phyloP scores from a whole-genome alignment of 2,888 invertebrate species.

The Phrixothrix hirtus region DNA sequence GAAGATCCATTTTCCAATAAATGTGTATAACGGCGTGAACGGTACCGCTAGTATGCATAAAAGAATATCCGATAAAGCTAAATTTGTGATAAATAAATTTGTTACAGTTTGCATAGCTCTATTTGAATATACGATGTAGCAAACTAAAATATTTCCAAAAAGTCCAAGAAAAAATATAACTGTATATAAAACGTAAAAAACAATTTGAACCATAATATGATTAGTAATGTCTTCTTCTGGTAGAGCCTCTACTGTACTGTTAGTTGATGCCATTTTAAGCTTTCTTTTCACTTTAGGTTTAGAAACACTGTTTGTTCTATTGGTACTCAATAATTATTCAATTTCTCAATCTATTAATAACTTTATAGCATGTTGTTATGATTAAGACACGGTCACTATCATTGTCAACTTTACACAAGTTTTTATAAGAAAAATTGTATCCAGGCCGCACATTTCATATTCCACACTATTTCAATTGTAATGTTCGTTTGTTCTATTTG shows the following conservation, averaged over 20 bases:
- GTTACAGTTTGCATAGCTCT: conserved; percentile 91
- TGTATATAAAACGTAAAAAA: conserved; percentile 74
- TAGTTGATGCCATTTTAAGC: conserved; percentile 29
- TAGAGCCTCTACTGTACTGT: conserved; percentile 32
- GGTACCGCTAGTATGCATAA: conserved; percentile 85
- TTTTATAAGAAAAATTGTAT: too few species aligned
- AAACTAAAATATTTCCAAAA: conserved; percentile 80
- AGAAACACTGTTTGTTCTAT: too few species aligned
- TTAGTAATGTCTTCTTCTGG: conserved; percentile 52
- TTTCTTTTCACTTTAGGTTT: conserved; percentile 1
- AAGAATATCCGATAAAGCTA: conserved; percentile 85
- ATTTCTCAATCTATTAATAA: too few species aligned
- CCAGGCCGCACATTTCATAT: too few species aligned
- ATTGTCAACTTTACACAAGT: too few species aligned
- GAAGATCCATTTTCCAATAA: conserved; percentile 82
- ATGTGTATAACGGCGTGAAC: conserved; percentile 86
- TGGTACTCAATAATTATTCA: too few species aligned
- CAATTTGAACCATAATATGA: conserved; percentile 65
- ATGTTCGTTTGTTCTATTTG: too few species aligned
- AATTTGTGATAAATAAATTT: conserved; percentile 87
- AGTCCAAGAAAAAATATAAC: conserved; percentile 80
- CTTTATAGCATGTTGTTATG: too few species aligned
- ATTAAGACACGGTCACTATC: too few species aligned
- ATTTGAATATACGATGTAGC: conserved; percentile 83
- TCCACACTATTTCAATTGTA: too few species aligned